Evolutionary conservation across 1,140 invertebrate species (phyloP).

Genomic region (Parapsyche elsis): DNA sequence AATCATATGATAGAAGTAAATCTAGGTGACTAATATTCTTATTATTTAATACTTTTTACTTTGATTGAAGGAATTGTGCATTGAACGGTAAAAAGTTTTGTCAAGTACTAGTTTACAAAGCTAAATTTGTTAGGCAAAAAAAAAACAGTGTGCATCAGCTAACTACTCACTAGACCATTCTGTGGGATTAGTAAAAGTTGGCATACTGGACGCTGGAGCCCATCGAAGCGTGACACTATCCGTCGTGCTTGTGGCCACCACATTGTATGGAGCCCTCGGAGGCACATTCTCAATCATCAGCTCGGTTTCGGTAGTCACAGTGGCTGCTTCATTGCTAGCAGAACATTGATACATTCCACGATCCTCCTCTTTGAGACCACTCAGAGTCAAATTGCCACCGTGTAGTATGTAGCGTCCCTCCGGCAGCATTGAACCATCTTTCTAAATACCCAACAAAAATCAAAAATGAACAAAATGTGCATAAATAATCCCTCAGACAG

Average conservation of each 20-base stretch:
- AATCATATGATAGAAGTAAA: too few relatives aligned
- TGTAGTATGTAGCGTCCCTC: constrained; percentile 75
- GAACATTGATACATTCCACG: constrained; percentile 93
- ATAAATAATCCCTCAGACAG: neutral
- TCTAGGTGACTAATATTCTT: too few relatives aligned
- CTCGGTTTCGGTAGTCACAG: constrained; percentile 86
- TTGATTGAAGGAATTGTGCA: too few relatives aligned
- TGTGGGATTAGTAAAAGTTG: constrained; percentile 43
- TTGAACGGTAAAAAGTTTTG: too few relatives aligned
- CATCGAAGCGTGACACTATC: constrained; percentile 85
- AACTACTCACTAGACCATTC: constrained; percentile 51
- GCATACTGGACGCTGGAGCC: constrained; percentile 72
- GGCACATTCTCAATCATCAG: constrained; percentile 88
- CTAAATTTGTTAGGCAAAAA: too few relatives aligned
- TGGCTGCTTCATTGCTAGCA: constrained; percentile 92
- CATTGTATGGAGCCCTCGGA: constrained; percentile 91
- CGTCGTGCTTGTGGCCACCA: constrained; percentile 81
- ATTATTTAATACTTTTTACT: too few relatives aligned
- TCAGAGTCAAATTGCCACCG: constrained; percentile 89
- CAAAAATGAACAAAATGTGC: neutral
- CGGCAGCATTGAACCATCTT: constrained; percentile 80
- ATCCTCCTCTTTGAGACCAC: constrained; percentile 84
- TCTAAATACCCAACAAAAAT: constrained; percentile 62
- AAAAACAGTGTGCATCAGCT: neutral
- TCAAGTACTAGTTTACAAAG: too few relatives aligned